Evolutionary conservation across 2,888 invertebrate species (phyloP), one percentile per base, ranked within the genome.

Genomic region (Lasioglossum oenotherae): DNA sequence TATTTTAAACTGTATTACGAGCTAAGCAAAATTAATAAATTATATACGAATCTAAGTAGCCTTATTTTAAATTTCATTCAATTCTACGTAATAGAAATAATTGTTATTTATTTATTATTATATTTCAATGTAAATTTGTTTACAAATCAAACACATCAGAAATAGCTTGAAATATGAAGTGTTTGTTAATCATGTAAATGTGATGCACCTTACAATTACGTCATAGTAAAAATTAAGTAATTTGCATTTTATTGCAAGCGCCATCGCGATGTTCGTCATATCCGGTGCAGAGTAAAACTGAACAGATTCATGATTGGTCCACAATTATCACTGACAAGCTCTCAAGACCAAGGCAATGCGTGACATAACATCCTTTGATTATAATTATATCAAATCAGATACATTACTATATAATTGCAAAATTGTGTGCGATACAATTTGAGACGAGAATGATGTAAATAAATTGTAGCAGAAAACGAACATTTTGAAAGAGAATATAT

Each of bases 311-410:
- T 80, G 84, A 85, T 85, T 85, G 85, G 80, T 77, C 76, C 69
- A 67, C 81, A 69, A 86, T 86, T 76, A 71, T 71, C 23, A 71
- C 38, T 71, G 71, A 41, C 71, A 84, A 84, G 78, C 78, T 78
- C 80, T 78, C 78, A 69, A 78, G 78, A 73, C 46, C 85, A 82
- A 85, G 86, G 86, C 69, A 85, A 85, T 77, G 60, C 16, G 46
- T 86, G 86, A 86, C 81, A 80, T 86, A 86, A 84, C 81, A 76
- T 76, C 81, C 81, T 75, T 80, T 75, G 64, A 67, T 74, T 75
- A 77, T 75, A 46, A 67, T 74, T 75, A 77, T 75, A 46, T 72
- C 41, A 80, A 81, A 86, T 84, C 53, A 81, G 64, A 76, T 72
- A 5, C 53, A 80, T 73, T 73, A 74, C 16, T 31, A 46, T 74